Percentiles rank a stretch among this genome's conserved stretches.
These are phyloP conservation scores for Drosophila parthenogenetica DNA, from an alignment of 2,888 invertebrate species.

Conservation along the genomic window DNA sequence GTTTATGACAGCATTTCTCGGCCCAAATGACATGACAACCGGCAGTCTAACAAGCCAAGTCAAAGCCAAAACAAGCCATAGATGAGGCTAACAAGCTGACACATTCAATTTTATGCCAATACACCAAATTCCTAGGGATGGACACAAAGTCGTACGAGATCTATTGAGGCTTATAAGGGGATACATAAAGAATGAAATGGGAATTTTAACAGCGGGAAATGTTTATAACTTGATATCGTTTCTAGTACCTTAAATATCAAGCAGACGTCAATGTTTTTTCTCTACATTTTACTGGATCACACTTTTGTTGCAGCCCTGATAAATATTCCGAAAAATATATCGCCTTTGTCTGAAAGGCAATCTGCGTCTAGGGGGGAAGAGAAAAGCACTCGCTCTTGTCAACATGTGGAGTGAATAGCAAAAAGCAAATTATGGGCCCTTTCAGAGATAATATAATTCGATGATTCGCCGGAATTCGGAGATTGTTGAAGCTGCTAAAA, in stretches of 20 bases:
- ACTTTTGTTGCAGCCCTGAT: constrained; percentile 10
- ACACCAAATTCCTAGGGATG: constrained; percentile 9
- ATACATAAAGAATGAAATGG: background rate
- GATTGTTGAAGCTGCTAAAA: constrained; percentile 30
- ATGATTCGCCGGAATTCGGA: constrained; percentile 43
- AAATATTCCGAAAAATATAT: background rate
- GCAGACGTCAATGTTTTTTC: too few relatives aligned
- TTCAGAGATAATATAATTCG: constrained; percentile 38
- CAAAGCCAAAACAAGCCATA: constrained; percentile 41
- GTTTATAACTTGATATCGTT: background rate
- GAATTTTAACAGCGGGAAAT: background rate
- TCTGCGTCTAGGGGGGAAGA: background rate
- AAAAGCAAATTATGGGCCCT: constrained; percentile 23
- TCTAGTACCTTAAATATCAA: too few relatives aligned
- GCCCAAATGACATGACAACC: constrained; percentile 60
- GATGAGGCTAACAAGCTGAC: constrained; percentile 30
- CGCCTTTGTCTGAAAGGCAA: background rate
- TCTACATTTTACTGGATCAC: too few relatives aligned
- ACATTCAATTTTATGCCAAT: constrained; percentile 9
- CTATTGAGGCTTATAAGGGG: background rate
- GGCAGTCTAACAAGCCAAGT: constrained; percentile 35
- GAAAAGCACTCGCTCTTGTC: background rate
- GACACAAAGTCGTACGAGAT: background rate
- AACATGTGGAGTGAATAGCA: constrained; percentile 25
- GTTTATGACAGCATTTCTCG: constrained; percentile 63